These are phyloP conservation scores for Calameuta idolon DNA, from an alignment of 2,888 invertebrate genomes.

Conservation along the genomic window DNA sequence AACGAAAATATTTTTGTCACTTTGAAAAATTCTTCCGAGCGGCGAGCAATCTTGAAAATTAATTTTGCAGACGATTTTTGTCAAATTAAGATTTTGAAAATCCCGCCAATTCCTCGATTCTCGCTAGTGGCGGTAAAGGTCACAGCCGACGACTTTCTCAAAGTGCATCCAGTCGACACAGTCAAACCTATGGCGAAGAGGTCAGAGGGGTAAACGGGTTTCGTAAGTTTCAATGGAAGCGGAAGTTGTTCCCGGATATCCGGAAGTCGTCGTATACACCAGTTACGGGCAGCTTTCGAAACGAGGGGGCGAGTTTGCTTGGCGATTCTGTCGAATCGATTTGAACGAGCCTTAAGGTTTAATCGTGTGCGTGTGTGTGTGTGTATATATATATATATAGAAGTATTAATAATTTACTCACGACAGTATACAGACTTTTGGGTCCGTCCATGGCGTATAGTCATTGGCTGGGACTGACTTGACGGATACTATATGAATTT, in stretches of 20 bases:
- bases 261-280: constrained; percentile 2
- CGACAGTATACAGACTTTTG: constrained; percentile 79
- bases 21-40: background rate
- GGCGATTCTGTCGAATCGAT: constrained; percentile 20
- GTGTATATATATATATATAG: background rate
- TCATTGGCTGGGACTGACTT: constrained; percentile 77
- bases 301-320: background rate
- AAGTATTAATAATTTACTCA: constrained; percentile 65
- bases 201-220: background rate
- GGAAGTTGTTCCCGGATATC: constrained; percentile 10
- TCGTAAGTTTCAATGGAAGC: background rate
- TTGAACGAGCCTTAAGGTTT: constrained; percentile 4
- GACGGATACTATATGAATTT: constrained; percentile 73
- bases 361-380: too few species aligned
- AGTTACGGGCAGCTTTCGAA: constrained; percentile 8
- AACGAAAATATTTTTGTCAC: background rate
- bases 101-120: background rate
- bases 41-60: fast-evolving
- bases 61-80: background rate
- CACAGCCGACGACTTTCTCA: background rate
- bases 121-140: background rate
- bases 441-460: constrained; percentile 75
- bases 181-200: background rate
- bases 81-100: background rate
- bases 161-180: background rate